Evolutionary conservation across 64 coral and sea anemone species (phyloP).

Genomic region (Actinia tenebrosa): DNA sequence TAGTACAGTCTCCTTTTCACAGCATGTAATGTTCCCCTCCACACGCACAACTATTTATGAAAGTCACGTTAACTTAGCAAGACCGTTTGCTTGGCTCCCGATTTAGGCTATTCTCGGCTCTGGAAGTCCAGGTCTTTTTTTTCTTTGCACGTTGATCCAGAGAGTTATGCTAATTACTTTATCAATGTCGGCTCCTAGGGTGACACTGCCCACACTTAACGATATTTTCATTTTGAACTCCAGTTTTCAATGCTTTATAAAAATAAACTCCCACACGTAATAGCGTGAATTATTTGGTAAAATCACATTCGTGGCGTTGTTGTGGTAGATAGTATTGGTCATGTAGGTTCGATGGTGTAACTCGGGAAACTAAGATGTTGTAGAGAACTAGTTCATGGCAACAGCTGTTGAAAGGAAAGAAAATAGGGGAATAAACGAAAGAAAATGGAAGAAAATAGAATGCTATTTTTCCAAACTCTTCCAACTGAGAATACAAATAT

Average conservation of each 20-base stretch:
- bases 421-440: not conserved
- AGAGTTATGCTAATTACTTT: not conserved
- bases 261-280: not conserved
- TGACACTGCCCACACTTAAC: not conserved
- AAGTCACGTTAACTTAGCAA: slow-evolving; percentile 4
- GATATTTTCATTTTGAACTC: not conserved
- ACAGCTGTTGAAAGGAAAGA: too few relatives aligned
- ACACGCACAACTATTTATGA: not conserved
- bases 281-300: not conserved
- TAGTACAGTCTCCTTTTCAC: not conserved
- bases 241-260: not conserved
- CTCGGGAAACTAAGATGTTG: too few relatives aligned
- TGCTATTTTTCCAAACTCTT: not conserved
- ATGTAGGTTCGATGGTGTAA: not conserved
- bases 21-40: not conserved
- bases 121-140: not conserved
- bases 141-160: not conserved
- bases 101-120: not conserved
- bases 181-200: not conserved
- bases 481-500: not conserved
- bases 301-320: not conserved
- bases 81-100: not conserved
- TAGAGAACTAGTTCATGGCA: too few relatives aligned
- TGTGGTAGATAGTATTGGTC: not conserved
- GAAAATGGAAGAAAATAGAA: not conserved